Base-by-base conservation (phyloP, 37 sponge, comb jelly and placozoan genomes). In the Axinella damicornis region DNA sequence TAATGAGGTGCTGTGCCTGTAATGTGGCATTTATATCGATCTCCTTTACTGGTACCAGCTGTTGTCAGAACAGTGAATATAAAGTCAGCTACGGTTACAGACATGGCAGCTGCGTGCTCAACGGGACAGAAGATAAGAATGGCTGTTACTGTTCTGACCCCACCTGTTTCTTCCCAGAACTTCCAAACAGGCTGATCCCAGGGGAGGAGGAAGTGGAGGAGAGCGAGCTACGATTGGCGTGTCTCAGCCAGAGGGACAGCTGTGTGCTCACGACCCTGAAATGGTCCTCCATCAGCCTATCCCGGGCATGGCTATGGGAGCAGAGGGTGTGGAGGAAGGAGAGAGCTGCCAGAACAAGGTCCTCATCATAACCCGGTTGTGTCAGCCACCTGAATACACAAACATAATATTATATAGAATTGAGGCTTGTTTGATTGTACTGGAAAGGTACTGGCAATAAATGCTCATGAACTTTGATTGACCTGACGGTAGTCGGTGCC, bases 21-120 rank as follows among this genome's bases (percentile, higher is more conserved):
- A 97, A 82, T 2, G 87, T 92, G 31, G 97, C n/a, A n/a, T n/a
- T n/a, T n/a, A n/a, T n/a, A 81, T 94, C 94, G 56, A 94, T 90
- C 58, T 94, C 94, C 54, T 90, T 94, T 25, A 94, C 90, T 76
- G 90, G 90, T 17, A 83, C 57, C 69, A 87, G 28, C 93, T 93
- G 64, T 0, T 56, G n/a, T n/a, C n/a, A 76, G 18, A 4, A 46
- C 37, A 77, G 39, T 30, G 36, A 22, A 56, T 13, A 53, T 15
- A n/a, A 28, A 11, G 24, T 15, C 2, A n/a, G n/a, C n/a, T n/a
- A n/a, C n/a, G n/a, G n/a, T n/a, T n/a, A n/a, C n/a, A n/a, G n/a
- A n/a, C n/a, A n/a, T n/a, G n/a, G n/a, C n/a, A n/a, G n/a, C n/a
- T n/a, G n/a, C n/a, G n/a, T n/a, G n/a, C n/a, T n/a, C n/a, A n/a